Evolutionary conservation across 2,888 invertebrate species (phyloP).

Genomic region (Oscheius sp.): DNA sequence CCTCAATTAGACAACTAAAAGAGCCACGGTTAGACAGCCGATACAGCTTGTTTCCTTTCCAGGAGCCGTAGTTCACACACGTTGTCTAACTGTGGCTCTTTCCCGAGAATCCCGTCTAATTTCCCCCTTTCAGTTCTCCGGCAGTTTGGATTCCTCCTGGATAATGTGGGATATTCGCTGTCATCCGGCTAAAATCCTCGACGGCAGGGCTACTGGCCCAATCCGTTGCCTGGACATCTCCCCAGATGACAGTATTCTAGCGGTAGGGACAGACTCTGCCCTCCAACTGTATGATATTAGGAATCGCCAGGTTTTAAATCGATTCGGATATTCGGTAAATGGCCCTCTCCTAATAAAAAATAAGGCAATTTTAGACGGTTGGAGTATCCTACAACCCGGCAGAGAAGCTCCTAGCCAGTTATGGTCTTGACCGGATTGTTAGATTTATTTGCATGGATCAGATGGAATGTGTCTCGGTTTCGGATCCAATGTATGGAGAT

Average conservation of each 20-base stretch:
- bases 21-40: too few species aligned
- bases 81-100: too few species aligned
- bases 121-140: slow-evolving; percentile 34
- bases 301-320: slow-evolving; percentile 19
- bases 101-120: too few species aligned
- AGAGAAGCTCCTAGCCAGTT: slow-evolving; percentile 30
- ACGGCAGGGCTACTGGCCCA: slow-evolving; percentile 27
- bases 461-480: slow-evolving; percentile 36
- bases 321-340: slow-evolving; percentile 21
- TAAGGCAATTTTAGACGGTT: too few species aligned
- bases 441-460: slow-evolving; percentile 35
- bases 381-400: slow-evolving; percentile 27
- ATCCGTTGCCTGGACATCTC: slow-evolving; percentile 36
- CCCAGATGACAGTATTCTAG: slow-evolving; percentile 32
- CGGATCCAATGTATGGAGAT: slow-evolving; percentile 29
- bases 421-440: slow-evolving; percentile 34
- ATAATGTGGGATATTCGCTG: slow-evolving; percentile 37
- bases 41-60: too few species aligned
- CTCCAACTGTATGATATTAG: slow-evolving; percentile 32
- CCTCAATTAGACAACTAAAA: too few species aligned
- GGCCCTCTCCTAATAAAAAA: too few species aligned
- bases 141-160: slow-evolving; percentile 33
- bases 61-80: too few species aligned
- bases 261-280: slow-evolving; percentile 32
- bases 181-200: slow-evolving; percentile 35